Conservation (phyloP, 2,888 invertebrate genomes). For the Drosophila neutralis region DNA sequence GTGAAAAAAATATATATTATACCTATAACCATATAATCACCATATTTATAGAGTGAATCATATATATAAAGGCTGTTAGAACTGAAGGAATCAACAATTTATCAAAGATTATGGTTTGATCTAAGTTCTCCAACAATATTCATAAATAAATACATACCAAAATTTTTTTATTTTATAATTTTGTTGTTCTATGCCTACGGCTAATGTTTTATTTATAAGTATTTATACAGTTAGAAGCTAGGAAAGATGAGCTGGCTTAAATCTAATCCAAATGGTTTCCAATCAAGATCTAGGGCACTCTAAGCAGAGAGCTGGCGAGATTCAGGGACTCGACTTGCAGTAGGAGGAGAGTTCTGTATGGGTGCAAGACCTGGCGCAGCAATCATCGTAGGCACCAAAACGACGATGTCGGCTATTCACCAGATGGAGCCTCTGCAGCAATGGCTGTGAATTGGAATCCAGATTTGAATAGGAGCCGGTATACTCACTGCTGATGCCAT, state of each 20-base stretch:
- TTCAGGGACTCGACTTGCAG: constrained; percentile 45
- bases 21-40: background rate
- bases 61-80: background rate
- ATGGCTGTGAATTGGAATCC: constrained; percentile 35
- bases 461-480: constrained; percentile 17
- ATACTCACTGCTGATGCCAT: constrained; percentile 43
- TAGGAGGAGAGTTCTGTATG: constrained; percentile 60
- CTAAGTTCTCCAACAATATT: background rate
- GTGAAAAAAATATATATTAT: background rate
- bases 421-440: constrained; percentile 56
- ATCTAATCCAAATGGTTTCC: constrained; percentile 5
- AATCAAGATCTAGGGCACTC: background rate
- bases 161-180: background rate
- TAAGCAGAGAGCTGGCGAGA: background rate
- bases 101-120: background rate
- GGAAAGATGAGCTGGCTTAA: constrained; percentile 5
- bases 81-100: background rate
- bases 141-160: background rate
- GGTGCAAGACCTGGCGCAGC: constrained; percentile 71
- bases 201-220: background rate
- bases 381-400: constrained; percentile 71
- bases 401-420: constrained; percentile 71
- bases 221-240: constrained; percentile 8
- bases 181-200: background rate
- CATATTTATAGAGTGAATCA: background rate